Percentiles rank a stretch among this genome's conserved stretches.
These are phyloP conservation scores for Otolemur crassicaudatus DNA, from an alignment of 2,797 vertebrate genomes.

Conservation along the genomic window DNA sequence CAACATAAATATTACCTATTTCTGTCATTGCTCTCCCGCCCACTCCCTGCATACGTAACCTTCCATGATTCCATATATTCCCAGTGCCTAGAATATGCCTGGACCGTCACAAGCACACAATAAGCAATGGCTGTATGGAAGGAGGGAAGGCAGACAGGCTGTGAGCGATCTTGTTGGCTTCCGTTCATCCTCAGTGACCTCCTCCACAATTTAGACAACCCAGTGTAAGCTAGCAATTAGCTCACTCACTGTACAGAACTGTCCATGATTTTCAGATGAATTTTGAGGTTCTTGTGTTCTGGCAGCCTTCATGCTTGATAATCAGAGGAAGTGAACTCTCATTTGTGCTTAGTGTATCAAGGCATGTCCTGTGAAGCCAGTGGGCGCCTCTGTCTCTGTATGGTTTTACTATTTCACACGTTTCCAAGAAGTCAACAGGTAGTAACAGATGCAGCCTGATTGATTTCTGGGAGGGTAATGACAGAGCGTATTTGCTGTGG, in stretches of 20 bases:
- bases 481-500: constrained; percentile 54
- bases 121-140: background rate
- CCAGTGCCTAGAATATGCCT: background rate
- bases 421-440: constrained; percentile 67
- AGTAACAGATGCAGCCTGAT: constrained; percentile 61
- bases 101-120: background rate
- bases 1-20: background rate
- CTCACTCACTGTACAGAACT: background rate
- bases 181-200: background rate
- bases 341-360: background rate
- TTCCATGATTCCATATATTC: background rate
- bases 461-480: constrained; percentile 62
- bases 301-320: background rate
- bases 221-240: background rate
- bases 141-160: background rate
- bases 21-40: background rate
- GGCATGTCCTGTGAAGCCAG: background rate
- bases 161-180: background rate
- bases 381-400: background rate
- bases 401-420: background rate
- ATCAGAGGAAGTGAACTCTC: background rate
- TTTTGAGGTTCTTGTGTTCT: background rate
- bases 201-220: background rate
- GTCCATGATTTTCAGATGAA: background rate
- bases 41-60: background rate